Evolutionary conservation across 2,113 vertebrate genomes (phyloP).

Genomic region (Laticauda laticaudata): DNA sequence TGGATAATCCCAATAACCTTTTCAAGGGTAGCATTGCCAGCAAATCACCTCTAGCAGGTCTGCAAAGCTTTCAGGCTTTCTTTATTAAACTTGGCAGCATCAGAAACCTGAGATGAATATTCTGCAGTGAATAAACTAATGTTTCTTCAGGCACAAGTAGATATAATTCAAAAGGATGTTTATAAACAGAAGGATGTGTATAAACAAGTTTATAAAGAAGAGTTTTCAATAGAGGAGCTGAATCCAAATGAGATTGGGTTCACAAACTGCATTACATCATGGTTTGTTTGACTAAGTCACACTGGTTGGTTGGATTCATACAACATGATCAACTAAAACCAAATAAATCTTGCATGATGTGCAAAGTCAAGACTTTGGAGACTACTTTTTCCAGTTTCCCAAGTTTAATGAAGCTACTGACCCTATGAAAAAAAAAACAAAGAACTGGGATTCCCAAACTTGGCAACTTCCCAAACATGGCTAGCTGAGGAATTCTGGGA

Average conservation of each 20-base stretch:
- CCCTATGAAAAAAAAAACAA: neutral
- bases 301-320: neutral
- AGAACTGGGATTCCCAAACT: too few species aligned
- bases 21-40: constrained; percentile 25
- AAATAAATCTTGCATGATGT: neutral
- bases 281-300: neutral
- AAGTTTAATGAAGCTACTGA: neutral
- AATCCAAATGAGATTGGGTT: neutral
- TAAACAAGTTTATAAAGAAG: neutral
- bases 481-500: too few species aligned
- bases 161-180: neutral
- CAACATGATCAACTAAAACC: neutral
- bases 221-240: neutral
- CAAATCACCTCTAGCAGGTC: constrained; percentile 7
- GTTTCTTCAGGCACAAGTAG: neutral
- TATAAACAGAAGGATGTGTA: neutral
- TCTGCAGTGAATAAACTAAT: constrained; percentile 10
- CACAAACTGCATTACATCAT: neutral
- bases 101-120: neutral
- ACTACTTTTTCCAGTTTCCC: neutral
- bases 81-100: constrained; percentile 30
- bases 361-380: neutral
- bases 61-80: constrained; percentile 1
- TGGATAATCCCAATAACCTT: constrained; percentile 32
- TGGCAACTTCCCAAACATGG: too few species aligned